These are phyloP conservation scores for Pheosia tremula DNA, from an alignment of 2,888 invertebrate genomes.

Conservation along the genomic window DNA sequence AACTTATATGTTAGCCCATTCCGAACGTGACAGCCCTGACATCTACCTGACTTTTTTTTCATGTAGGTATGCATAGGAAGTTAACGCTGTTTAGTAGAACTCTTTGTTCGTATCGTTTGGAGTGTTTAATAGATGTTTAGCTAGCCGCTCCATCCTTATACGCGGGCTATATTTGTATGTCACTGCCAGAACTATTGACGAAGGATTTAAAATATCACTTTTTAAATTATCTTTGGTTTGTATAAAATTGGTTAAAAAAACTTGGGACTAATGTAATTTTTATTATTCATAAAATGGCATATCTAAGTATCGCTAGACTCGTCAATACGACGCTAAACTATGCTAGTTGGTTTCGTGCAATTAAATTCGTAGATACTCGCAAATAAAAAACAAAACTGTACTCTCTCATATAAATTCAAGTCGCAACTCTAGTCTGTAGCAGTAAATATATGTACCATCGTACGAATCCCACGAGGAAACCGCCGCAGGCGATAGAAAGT, in stretches of 20 bases:
- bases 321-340: no score
- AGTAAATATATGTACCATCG: conserved; percentile 38
- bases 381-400: conserved; percentile 24
- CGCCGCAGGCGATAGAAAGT: conserved; percentile 78
- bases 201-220: no score
- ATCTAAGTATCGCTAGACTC: no score
- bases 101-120: conserved; percentile 36
- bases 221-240: no score
- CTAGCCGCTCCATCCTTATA: neutral
- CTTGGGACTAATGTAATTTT: no score
- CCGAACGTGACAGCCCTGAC: conserved; percentile 48
- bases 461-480: conserved; percentile 70
- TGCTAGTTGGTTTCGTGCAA: no score
- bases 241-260: no score
- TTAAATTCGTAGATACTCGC: neutral
- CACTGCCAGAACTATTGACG: neutral
- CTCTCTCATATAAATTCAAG: conserved; percentile 43
- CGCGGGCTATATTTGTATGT: neutral
- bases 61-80: conserved; percentile 55
- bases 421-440: conserved; percentile 35
- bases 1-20: neutral
- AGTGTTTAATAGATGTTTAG: conserved; percentile 14
- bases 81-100: conserved; percentile 37
- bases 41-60: conserved; percentile 68
- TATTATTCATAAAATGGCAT: no score